These are phyloP conservation scores for Drosophila sp. DNA, from an alignment of 1,140 invertebrate species.

Conservation along the genomic window DNA sequence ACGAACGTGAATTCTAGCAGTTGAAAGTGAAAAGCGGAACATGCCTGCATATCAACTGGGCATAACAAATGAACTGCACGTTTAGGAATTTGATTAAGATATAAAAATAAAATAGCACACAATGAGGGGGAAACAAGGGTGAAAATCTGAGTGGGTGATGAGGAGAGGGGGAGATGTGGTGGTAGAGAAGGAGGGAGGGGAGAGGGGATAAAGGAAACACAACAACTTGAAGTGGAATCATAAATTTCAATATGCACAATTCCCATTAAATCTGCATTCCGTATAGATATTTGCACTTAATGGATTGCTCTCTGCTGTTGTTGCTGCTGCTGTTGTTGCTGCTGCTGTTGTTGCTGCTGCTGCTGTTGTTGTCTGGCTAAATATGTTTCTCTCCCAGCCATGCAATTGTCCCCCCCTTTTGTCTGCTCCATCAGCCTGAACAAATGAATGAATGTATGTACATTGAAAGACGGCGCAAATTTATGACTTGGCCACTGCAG, in stretches of 20 bases:
- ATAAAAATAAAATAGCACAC: neutral
- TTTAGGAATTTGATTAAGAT: conserved; percentile 48
- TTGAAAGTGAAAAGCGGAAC: conserved; percentile 25
- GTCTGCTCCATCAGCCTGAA: neutral
- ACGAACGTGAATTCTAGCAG: conserved; percentile 9
- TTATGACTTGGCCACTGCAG: conserved; percentile 77
- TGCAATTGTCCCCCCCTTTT: neutral
- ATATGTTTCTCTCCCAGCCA: conserved; percentile 14
- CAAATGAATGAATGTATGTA: conserved; percentile 48
- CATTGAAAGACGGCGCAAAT: conserved; percentile 59
- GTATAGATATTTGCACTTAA: conserved; percentile 47
- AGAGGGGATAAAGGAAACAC: neutral
- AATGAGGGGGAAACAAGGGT: neutral
- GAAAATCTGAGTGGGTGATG: neutral
- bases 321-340: neutral
- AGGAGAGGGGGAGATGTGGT: neutral
- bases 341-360: neutral
- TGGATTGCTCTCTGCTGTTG: conserved; percentile 31
- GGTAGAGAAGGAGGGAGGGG: neutral
- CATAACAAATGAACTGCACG: conserved; percentile 37
- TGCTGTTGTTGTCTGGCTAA: conserved; percentile 12
- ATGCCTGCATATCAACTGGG: conserved; percentile 19
- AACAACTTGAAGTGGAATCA: conserved; percentile 30
- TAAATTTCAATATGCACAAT: conserved; percentile 56
- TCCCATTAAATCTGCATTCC: conserved; percentile 55